Base-by-base conservation (phyloP, 1,140 invertebrate species). In the Varroa destructor region DNA sequence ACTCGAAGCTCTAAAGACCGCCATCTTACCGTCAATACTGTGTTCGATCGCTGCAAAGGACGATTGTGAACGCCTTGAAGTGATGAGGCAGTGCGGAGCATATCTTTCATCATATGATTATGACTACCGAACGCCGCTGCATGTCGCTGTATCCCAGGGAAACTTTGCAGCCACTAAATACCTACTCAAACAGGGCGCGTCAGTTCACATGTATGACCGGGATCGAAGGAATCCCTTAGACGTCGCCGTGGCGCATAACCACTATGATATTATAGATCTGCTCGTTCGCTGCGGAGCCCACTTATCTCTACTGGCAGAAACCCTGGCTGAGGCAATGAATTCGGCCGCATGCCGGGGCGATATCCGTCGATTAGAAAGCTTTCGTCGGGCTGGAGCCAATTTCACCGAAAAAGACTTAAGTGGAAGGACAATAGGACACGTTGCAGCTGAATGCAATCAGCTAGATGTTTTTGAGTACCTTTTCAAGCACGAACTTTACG, bases 101-200 rank as follows among this genome's bases (percentile, higher is more conserved):
- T 86, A 92, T 78, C 81, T 93, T 3, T 88, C 87, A 0, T 84
- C 84, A 6, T 78, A 80, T n/a, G 89, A 92, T 78, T 85, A 87
- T 70, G 89, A 92, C 79, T 83, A 85, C 6, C 82, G 89, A 72
- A 92, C 90, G 0, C 86, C 89, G 0, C 80, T 94, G 0, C 91
- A 94, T 75, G 82, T 91, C 56, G 90, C 90, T 8, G 86, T 87
- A 55, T 81, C 84, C 56, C 82, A 87, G 74, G 90, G 89, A 0
- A 84, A 88, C 74, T 58, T 84, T 0, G 75, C 83, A 1, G 81
- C 89, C 0, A 87, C 93, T 0, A 83, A 86, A 73, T 87, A 86
- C 80, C 80, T 95, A 6, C 79, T 95, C 36, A 82, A 84, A 56
- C 85, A 89, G 75, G 92, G 92, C 0, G 89, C 89, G 0, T 89